Percentiles rank a stretch among this genome's conserved stretches.
These are phyloP conservation scores for Acridotheres tristis DNA, from an alignment of 2,797 vertebrate genomes.

Conservation along the genomic window DNA sequence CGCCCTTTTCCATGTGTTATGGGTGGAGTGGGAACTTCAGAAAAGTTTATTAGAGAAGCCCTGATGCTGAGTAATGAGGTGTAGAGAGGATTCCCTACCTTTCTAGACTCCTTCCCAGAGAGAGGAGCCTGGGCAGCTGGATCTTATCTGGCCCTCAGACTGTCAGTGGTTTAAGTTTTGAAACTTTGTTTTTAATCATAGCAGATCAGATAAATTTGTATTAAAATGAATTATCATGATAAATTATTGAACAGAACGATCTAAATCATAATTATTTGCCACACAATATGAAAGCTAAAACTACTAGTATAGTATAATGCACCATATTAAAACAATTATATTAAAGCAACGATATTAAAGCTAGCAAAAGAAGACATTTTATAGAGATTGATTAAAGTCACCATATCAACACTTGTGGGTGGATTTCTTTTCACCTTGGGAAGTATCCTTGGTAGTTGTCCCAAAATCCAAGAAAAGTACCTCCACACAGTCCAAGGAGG, in stretches of 20 bases:
- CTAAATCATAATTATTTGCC: neutral
- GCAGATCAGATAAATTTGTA: neutral
- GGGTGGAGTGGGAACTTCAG: neutral
- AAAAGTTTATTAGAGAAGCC: neutral
- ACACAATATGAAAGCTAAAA: neutral
- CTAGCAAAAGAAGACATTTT: neutral
- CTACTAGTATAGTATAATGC: neutral
- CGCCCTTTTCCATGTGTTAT: fast-evolving
- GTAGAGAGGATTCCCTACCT: neutral
- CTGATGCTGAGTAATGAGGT: neutral
- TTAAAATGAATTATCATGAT: neutral
- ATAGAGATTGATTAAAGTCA: neutral
- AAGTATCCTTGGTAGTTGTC: too few species aligned
- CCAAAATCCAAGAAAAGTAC: neutral
- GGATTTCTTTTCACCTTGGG: neutral
- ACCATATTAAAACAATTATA: neutral
- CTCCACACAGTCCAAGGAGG: neutral
- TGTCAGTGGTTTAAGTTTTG: neutral
- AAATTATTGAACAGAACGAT: neutral
- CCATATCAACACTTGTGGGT: neutral
- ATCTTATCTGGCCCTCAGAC: neutral
- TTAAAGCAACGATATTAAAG: neutral
- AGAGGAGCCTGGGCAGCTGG: neutral
- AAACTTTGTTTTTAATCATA: neutral
- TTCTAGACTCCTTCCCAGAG: neutral